Percentiles rank a stretch among this genome's conserved stretches.
phyloP scores from a whole-genome alignment of 1,140 invertebrate genomes.

The Meloidogyne hapla region DNA sequence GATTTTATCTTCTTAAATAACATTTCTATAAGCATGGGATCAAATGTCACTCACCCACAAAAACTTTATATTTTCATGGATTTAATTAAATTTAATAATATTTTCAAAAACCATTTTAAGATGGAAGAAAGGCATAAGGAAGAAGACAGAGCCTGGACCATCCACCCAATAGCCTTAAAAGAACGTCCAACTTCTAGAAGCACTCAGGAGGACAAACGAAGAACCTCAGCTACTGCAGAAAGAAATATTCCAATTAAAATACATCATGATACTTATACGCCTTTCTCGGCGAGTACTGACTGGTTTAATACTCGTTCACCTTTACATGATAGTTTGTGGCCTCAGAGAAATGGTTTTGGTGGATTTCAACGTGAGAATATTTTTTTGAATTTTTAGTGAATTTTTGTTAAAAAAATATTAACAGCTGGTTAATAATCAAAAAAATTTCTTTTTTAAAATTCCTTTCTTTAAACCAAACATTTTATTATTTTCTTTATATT shows the following conservation, averaged over 20 bases:
- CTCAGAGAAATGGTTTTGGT: background rate
- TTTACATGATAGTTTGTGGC: background rate
- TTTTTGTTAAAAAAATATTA: no score
- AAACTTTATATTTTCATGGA: no score
- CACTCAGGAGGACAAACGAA: background rate
- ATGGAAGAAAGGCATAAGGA: background rate
- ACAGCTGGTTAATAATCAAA: no score
- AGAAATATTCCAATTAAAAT: slow-evolving; percentile 1
- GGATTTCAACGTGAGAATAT: background rate
- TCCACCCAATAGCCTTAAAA: slow-evolving; percentile 25
- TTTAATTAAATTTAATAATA: background rate
- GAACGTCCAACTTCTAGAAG: slow-evolving; percentile 9
- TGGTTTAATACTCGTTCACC: background rate
- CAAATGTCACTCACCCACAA: no score
- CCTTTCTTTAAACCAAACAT: background rate
- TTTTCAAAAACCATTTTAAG: background rate
- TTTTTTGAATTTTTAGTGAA: background rate
- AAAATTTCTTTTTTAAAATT: no score
- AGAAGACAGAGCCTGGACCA: slow-evolving; percentile 2
- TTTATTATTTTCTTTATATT: background rate
- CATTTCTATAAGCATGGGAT: no score
- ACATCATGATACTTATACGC: background rate
- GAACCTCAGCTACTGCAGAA: background rate
- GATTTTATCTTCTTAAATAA: no score
- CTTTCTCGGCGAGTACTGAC: background rate